Evolutionary conservation across 2,888 invertebrate genomes (phyloP).

Genomic region (Meteorus colon): DNA sequence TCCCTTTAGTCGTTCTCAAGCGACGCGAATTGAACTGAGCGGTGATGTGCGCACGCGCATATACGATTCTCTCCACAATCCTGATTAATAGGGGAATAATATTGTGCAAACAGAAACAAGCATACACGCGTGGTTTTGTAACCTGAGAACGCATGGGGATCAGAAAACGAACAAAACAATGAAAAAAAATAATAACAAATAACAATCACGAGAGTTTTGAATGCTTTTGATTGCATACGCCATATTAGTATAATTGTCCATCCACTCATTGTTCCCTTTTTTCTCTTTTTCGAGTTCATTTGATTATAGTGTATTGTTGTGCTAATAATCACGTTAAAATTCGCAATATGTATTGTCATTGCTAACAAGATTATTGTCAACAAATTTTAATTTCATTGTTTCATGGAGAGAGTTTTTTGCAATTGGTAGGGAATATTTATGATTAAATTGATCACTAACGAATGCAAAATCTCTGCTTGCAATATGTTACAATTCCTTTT

Average conservation of each 20-base stretch:
- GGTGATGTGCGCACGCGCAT: constrained; percentile 42
- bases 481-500: constrained; percentile 10
- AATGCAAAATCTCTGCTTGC: background rate
- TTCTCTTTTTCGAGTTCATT: constrained; percentile 8
- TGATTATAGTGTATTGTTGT: too few species aligned
- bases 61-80: constrained; percentile 54
- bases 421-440: too few species aligned
- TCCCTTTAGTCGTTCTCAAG: constrained; percentile 26
- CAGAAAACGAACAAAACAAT: constrained; percentile 36
- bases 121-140: constrained; percentile 41
- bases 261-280: background rate
- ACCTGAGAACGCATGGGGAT: constrained; percentile 52
- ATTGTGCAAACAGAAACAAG: constrained; percentile 63
- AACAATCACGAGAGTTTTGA: background rate
- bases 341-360: too few species aligned
- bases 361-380: too few species aligned
- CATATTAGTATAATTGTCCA: background rate
- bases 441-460: background rate
- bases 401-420: too few species aligned
- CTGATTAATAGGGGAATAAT: constrained; percentile 69
- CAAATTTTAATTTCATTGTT: too few species aligned
- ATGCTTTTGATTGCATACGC: constrained; percentile 12
- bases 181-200: constrained; percentile 30
- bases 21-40: constrained; percentile 57
- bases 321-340: too few species aligned